These are phyloP conservation scores for Malthinus seriepunctatus DNA, from an alignment of 2,888 invertebrate genomes.

Conservation along the genomic window DNA sequence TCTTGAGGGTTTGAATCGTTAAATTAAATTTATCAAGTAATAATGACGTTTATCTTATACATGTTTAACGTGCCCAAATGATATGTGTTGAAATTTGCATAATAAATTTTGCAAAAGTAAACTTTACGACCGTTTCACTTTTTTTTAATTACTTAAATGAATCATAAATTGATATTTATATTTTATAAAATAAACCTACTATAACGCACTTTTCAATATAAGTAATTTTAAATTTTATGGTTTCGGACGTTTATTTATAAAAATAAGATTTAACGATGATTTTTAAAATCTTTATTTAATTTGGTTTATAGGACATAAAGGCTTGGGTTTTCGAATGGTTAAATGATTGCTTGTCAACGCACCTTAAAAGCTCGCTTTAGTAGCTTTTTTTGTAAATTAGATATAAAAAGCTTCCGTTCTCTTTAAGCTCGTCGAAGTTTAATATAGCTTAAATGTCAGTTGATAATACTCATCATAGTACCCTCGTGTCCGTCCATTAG, in stretches of 20 bases:
- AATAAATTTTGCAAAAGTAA: background rate
- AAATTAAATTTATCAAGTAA: too few relatives aligned
- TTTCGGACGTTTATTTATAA: background rate
- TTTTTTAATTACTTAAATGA: background rate
- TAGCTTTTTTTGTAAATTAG: background rate
- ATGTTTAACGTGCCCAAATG: background rate
- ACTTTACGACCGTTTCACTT: background rate
- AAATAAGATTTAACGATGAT: too few relatives aligned
- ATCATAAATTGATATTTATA: background rate
- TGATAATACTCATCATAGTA: conserved; percentile 21
- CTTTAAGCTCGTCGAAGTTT: conserved; percentile 5
- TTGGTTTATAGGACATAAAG: background rate
- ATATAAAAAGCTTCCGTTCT: conserved; percentile 5
- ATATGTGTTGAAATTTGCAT: background rate
- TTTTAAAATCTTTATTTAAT: background rate
- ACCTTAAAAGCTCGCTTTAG: background rate
- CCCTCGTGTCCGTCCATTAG: conserved; percentile 20
- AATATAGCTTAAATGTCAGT: conserved; percentile 25
- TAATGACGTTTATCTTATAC: too few relatives aligned
- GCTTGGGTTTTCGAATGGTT: background rate
- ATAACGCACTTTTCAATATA: background rate
- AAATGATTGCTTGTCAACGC: background rate
- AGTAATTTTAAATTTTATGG: background rate
- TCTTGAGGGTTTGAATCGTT: too few relatives aligned
- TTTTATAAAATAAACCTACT: background rate